Evolutionary conservation across 2,888 invertebrate genomes (phyloP).

Genomic region (Dicycla oo): DNA sequence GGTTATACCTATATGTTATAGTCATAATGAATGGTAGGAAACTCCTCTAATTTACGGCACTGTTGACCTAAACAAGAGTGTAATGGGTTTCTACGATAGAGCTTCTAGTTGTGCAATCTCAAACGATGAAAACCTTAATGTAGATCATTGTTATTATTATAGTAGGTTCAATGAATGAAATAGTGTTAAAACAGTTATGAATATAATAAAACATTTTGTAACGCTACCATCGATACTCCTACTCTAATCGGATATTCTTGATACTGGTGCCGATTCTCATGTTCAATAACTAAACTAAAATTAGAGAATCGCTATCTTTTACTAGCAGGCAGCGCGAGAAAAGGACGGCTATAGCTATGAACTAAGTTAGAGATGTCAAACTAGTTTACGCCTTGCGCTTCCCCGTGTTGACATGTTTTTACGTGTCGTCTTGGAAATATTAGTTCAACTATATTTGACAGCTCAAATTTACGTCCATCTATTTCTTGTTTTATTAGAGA

Average conservation of each 20-base stretch:
- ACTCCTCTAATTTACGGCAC: conserved; percentile 22
- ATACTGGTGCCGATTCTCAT: too few relatives aligned
- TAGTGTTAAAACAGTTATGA: neutral
- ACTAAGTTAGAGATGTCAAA: too few relatives aligned
- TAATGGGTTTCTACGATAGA: neutral
- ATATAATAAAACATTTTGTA: neutral
- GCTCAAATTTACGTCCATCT: too few relatives aligned
- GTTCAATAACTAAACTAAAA: too few relatives aligned
- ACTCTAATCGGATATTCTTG: conserved; percentile 8
- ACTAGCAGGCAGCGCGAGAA: too few relatives aligned
- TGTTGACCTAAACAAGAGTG: neutral
- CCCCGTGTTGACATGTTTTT: too few relatives aligned
- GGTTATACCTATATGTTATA: conserved; percentile 39
- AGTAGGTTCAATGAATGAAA: neutral
- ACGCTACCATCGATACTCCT: neutral
- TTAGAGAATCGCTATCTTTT: too few relatives aligned
- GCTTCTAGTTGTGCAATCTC: neutral
- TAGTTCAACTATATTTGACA: too few relatives aligned
- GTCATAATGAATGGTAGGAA: conserved; percentile 16
- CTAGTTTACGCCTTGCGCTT: too few relatives aligned
- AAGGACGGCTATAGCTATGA: too few relatives aligned
- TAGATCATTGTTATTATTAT: neutral
- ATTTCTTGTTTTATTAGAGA: too few relatives aligned
- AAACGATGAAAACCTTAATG: conserved; percentile 18
- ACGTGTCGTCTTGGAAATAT: too few relatives aligned